Evolutionary conservation across 2,113 vertebrate genomes (phyloP).

Genomic region (Tragelaphus buxtoni): DNA sequence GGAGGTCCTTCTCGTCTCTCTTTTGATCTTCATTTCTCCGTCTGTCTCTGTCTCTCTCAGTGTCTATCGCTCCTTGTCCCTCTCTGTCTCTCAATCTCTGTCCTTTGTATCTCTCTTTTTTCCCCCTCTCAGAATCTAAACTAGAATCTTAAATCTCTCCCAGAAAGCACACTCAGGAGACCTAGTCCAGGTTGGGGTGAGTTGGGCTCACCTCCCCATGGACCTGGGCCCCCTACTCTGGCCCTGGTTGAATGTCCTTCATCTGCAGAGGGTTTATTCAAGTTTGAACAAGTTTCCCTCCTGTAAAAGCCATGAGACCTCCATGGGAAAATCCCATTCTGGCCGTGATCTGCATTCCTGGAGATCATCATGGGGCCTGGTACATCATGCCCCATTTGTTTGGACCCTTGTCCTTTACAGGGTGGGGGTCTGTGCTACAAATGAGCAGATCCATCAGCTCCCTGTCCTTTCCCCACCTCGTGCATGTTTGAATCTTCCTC

Average conservation of each 20-base stretch:
- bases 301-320: not conserved
- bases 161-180: not conserved
- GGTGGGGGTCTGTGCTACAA: not conserved
- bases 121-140: not conserved
- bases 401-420: not conserved
- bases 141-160: not conserved
- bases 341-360: not conserved
- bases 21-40: not conserved
- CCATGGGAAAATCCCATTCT: not conserved
- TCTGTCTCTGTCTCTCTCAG: not conserved
- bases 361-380: not conserved
- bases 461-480: fast-evolving
- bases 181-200: not conserved
- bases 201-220: not conserved
- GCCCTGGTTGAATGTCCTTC: not conserved
- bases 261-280: constrained; percentile 57
- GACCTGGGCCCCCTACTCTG: not conserved
- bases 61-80: not conserved
- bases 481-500: not conserved
- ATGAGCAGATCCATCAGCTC: not conserved
- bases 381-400: not conserved
- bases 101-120: not conserved
- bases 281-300: not conserved
- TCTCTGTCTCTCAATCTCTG: not conserved
- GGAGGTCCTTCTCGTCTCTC: not conserved